phyloP scores from a whole-genome alignment of 2,113 vertebrate species.

The Cyprinodon tularosa region DNA sequence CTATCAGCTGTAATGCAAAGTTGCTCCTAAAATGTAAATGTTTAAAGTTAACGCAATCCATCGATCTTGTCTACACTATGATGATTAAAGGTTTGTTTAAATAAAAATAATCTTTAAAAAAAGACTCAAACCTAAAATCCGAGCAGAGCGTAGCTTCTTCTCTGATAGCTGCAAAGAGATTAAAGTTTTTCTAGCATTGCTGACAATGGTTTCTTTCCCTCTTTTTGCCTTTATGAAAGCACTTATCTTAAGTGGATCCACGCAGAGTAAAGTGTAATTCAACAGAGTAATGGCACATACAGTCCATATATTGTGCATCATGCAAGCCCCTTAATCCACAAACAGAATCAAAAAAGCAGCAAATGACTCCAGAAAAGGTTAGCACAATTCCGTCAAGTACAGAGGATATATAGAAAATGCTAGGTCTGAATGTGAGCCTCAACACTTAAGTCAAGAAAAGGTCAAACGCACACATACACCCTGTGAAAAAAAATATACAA shows the following conservation, averaged over 20 bases:
- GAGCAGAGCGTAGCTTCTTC: constrained; percentile 36
- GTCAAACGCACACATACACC: constrained; percentile 43
- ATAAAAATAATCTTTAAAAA: constrained; percentile 1
- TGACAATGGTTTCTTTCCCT: constrained; percentile 61
- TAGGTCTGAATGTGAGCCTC: constrained; percentile 64
- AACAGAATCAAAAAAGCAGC: constrained; percentile 51
- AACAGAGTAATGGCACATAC: constrained; percentile 62
- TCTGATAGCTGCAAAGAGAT: constrained; percentile 10
- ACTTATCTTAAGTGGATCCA: constrained; percentile 75
- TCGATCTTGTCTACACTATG: constrained; percentile 11
- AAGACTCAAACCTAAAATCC: constrained; percentile 24
- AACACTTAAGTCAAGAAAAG: constrained; percentile 63
- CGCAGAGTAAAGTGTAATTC: constrained; percentile 73
- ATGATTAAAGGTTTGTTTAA: constrained; percentile 34
- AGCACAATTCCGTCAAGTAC: constrained; percentile 73
- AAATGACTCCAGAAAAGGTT: constrained; percentile 78
- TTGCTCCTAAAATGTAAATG: constrained; percentile 27
- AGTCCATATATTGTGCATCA: constrained; percentile 50
- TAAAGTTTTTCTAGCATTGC: constrained; percentile 48
- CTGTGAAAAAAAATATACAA: constrained; percentile 19
- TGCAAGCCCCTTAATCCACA: constrained; percentile 45
- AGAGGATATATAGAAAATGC: constrained; percentile 57
- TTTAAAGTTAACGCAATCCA: constrained; percentile 35
- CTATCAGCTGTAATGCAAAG: constrained; percentile 49
- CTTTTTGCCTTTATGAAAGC: constrained; percentile 69